phyloP scores from a whole-genome alignment of 2,113 vertebrate genomes.

The Scortum barcoo region DNA sequence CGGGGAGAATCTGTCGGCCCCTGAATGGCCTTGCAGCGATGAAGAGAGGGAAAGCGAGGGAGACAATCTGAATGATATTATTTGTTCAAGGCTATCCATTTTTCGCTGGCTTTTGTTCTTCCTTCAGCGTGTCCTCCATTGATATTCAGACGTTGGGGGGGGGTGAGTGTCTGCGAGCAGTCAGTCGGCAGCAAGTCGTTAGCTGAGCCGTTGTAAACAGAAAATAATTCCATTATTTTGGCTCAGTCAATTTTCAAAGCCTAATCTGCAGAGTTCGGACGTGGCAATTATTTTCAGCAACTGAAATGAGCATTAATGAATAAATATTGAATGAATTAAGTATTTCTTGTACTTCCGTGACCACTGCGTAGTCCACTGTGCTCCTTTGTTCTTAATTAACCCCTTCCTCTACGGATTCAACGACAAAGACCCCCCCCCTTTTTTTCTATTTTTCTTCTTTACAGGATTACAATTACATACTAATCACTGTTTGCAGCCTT shows the following conservation, averaged over 20 bases:
- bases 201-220: slow-evolving; percentile 19
- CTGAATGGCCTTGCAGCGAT: slow-evolving; percentile 4
- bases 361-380: neutral
- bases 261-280: slow-evolving; percentile 25
- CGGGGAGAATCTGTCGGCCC: slow-evolving; percentile 40
- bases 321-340: too few relatives aligned
- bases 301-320: slow-evolving; percentile 25
- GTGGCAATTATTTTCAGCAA: slow-evolving; percentile 28
- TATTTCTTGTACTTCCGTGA: slow-evolving; percentile 18
- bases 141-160: slow-evolving; percentile 10
- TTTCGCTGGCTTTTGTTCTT: neutral
- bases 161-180: slow-evolving; percentile 11
- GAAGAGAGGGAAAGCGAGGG: slow-evolving; percentile 10
- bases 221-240: slow-evolving; percentile 45
- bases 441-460: slow-evolving; percentile 52
- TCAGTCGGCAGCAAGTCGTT: slow-evolving; percentile 9
- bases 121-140: neutral
- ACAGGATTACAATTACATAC: slow-evolving; percentile 74
- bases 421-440: slow-evolving; percentile 14
- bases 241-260: slow-evolving; percentile 50
- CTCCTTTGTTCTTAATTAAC: slow-evolving; percentile 57
- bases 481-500: slow-evolving; percentile 78
- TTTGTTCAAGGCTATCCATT: slow-evolving; percentile 6
- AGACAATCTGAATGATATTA: slow-evolving; percentile 9
- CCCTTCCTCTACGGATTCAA: slow-evolving; percentile 43